A percentile compares a stretch with the other conserved stretches of the same genome.
Conservation (phyloP, 2,888 invertebrate genomes). For the Caenorhabditis sp. region DNA sequence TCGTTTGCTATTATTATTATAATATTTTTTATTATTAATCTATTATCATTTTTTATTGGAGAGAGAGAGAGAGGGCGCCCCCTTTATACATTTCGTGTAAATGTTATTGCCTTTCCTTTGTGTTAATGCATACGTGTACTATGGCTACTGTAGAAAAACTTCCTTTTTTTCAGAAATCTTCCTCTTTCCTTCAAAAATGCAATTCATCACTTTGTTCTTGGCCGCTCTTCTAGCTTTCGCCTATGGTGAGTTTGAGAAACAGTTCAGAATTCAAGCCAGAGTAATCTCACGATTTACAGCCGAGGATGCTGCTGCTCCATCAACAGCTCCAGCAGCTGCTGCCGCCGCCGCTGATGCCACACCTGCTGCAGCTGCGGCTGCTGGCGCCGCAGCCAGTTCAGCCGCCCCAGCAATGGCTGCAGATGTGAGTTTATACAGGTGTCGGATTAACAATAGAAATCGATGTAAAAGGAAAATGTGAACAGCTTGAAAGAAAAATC, state of each 20-base stretch:
- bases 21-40: not conserved
- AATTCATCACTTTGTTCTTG: not conserved
- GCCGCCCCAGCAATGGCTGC: not conserved
- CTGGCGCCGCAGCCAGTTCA: not conserved
- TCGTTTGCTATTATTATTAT: not conserved
- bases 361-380: not conserved
- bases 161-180: conserved; percentile 11
- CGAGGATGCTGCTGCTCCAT: not conserved
- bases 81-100: not conserved
- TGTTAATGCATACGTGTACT: too few species aligned
- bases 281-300: not conserved
- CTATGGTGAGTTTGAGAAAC: not conserved
- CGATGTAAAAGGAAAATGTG: too few species aligned
- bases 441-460: too few species aligned
- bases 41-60: not conserved
- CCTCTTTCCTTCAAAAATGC: conserved; percentile 1
- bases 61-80: not conserved
- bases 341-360: not conserved
- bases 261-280: not conserved
- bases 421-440: conserved; percentile 1
- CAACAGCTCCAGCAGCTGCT: not conserved
- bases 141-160: too few species aligned
- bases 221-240: not conserved
- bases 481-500: too few species aligned
- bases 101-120: too few species aligned